Conservation (phyloP, 2,797 vertebrate genomes). For the Trichosurus vulpecula region DNA sequence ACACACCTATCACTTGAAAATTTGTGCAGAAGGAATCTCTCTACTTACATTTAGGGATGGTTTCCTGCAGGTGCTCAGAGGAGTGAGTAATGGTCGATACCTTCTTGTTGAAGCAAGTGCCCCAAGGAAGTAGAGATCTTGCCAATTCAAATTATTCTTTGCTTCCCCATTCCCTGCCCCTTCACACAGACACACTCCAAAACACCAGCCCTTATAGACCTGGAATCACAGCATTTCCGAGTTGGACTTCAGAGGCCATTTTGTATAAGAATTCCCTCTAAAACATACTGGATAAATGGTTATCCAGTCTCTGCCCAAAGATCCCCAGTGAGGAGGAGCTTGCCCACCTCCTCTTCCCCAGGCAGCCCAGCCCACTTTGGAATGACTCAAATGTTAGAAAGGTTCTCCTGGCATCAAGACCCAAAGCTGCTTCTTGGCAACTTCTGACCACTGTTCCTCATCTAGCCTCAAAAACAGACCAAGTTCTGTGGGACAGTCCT, state of each 20-base stretch:
- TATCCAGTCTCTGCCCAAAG: background rate
- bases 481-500: no score
- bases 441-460: no score
- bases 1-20: background rate
- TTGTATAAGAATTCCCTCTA: background rate
- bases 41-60: background rate
- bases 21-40: background rate
- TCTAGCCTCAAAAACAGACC: no score
- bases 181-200: background rate
- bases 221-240: background rate
- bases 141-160: background rate
- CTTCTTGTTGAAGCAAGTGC: background rate
- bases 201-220: background rate
- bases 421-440: no score
- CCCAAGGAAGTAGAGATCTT: background rate
- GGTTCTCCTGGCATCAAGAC: no score
- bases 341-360: background rate
- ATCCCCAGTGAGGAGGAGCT: background rate
- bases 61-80: background rate
- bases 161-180: background rate
- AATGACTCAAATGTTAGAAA: background rate
- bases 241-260: background rate
- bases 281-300: background rate
- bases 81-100: background rate
- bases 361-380: background rate